Evolutionary conservation across 2,113 vertebrate species (phyloP).

Genomic region (Sciurus niger): DNA sequence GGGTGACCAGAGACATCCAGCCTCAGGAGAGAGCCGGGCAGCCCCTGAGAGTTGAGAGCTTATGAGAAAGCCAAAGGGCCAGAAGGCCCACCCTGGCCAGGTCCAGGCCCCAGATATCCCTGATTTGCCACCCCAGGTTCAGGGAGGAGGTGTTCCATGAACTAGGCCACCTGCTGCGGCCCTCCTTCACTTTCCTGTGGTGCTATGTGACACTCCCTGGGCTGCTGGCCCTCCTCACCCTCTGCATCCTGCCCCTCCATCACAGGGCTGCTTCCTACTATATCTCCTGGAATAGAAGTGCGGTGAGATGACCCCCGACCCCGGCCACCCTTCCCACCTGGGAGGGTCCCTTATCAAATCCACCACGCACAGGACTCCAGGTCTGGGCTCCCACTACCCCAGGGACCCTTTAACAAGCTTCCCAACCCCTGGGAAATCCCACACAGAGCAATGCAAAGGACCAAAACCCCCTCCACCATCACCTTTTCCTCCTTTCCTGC

Average conservation of each 20-base stretch:
- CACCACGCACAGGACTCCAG: no score
- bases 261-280: conserved; percentile 84
- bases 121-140: conserved; percentile 85
- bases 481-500: background rate
- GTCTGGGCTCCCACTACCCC: background rate
- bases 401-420: background rate
- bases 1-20: background rate
- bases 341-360: background rate
- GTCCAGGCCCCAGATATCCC: background rate
- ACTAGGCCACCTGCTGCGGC: conserved; percentile 88
- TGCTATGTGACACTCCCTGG: conserved; percentile 89
- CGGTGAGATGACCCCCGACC: background rate
- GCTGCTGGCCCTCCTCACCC: conserved; percentile 89
- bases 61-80: background rate
- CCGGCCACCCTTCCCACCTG: fast-evolving
- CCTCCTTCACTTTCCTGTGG: conserved; percentile 91
- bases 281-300: conserved; percentile 87
- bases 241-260: conserved; percentile 86
- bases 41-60: background rate
- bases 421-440: background rate
- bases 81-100: background rate
- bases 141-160: conserved; percentile 89
- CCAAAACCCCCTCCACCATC: background rate
- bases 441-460: no score
- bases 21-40: background rate